A percentile compares a stretch with the other conserved stretches of the same genome.
phyloP scores from a whole-genome alignment of 2,888 invertebrate species.

The Lottia scabra region DNA sequence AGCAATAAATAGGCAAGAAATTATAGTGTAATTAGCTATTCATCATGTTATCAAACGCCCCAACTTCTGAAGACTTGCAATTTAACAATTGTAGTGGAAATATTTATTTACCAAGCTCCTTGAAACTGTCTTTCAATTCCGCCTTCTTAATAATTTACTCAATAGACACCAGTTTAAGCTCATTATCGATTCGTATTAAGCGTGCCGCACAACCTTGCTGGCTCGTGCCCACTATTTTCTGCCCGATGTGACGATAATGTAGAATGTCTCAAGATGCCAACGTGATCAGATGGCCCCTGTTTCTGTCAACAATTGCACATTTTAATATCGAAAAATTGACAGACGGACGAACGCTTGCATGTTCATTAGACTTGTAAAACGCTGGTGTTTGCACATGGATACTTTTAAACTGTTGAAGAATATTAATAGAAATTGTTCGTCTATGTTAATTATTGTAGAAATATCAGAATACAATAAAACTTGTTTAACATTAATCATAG shows the following conservation, averaged over 20 bases:
- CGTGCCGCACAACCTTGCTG: not conserved
- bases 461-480: not conserved
- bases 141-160: slow-evolving; percentile 1
- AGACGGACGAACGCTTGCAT: slow-evolving; percentile 3
- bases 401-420: not conserved
- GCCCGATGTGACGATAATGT: not conserved
- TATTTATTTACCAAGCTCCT: slow-evolving; percentile 3
- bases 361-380: not conserved
- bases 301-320: slow-evolving; percentile 5
- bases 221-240: slow-evolving; percentile 1
- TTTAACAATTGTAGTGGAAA: slow-evolving; percentile 5
- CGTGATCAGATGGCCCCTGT: not conserved
- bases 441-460: slow-evolving; percentile 3
- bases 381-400: not conserved
- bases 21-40: not conserved
- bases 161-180: not conserved
- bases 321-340: not conserved
- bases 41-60: slow-evolving; percentile 1
- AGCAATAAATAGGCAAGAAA: not conserved
- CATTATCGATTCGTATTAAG: not conserved
- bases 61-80: not conserved
- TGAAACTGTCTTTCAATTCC: slow-evolving; percentile 2
- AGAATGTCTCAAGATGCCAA: not conserved
- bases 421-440: not conserved
- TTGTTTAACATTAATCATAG: slow-evolving; percentile 1